Base-by-base conservation (phyloP, 2,113 vertebrate species). In the Alouatta palliata region DNA sequence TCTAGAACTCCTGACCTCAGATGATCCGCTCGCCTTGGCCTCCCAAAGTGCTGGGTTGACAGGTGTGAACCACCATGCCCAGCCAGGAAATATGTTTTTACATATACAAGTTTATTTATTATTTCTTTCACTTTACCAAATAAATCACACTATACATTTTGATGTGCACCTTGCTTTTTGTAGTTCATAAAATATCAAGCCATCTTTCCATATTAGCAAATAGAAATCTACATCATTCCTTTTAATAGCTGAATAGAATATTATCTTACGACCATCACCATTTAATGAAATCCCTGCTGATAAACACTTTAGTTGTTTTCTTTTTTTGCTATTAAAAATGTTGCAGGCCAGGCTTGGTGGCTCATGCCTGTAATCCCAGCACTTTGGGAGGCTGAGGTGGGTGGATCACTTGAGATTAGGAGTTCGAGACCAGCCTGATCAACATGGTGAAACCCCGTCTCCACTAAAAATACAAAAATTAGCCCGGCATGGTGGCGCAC, bases 61-160 rank as follows among this genome's bases (percentile, higher is more conserved):
- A 61, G 25, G 58, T 5, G 10, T 61, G 58, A 61, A 5, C 10
- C 58, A 61, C 25, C 10, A 25, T 11, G 58, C 25, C 25, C 58
- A 61, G 58, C 23, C 10, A 61, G 25, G 58, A 27, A 27, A 61
- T 61, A 27, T 5, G 4, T 64, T 89, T 95, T 58, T 95, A 27
- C 27, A 54, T 77, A 66, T 25, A 82, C 9, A 5, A 86, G 40
- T 23, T 77, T 94, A 84, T 45, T 58, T 54, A 75, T 91, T 71
- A 87, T 56, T 77, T 92, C 54, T 25, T 95, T 96, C 21, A 45
- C 90, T 61, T 87, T 91, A 61, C 47, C 94, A 90, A 92, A 87
- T 61, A 85, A 93, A 92, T 47, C 30, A 84, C 23, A 70, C 10
- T 47, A 61, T 37, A 79, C 30, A 47, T 83, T 93, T 54, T 96